Conservation (phyloP, 2,888 invertebrate genomes). For the Nomada fabriciana region DNA sequence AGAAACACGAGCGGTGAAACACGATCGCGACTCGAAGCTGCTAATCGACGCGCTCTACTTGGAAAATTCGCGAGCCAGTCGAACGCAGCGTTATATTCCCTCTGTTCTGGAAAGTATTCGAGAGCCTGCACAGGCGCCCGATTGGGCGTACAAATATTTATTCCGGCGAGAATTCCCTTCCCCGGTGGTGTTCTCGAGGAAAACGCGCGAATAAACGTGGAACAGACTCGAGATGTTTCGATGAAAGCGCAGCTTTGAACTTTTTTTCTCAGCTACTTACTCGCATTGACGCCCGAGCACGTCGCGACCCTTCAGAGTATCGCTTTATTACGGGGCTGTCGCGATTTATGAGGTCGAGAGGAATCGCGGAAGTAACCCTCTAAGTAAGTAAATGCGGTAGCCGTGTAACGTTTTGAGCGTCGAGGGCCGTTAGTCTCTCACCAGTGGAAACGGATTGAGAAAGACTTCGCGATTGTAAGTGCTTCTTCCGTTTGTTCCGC, state of each 20-base stretch:
- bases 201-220: background rate
- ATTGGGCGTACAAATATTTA: conserved; percentile 1
- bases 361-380: conserved; percentile 7
- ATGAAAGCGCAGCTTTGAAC: background rate
- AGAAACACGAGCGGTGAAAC: conserved; percentile 30
- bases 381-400: conserved; percentile 33
- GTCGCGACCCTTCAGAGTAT: conserved; percentile 26
- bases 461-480: conserved; percentile 7
- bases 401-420: conserved; percentile 4
- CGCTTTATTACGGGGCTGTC: conserved; percentile 22
- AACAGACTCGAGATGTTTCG: background rate
- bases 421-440: conserved; percentile 17
- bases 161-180: background rate
- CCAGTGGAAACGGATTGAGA: background rate
- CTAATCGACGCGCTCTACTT: background rate
- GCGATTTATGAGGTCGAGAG: conserved; percentile 35
- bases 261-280: conserved; percentile 27
- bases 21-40: conserved; percentile 7
- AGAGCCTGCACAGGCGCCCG: background rate
- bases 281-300: conserved; percentile 40
- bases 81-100: too few relatives aligned
- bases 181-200: too few relatives aligned
- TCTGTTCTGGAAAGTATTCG: too few relatives aligned
- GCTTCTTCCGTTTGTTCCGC: background rate
- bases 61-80: background rate